phyloP scores from a whole-genome alignment of 2,797 vertebrate genomes.

The Chromis chromis region DNA sequence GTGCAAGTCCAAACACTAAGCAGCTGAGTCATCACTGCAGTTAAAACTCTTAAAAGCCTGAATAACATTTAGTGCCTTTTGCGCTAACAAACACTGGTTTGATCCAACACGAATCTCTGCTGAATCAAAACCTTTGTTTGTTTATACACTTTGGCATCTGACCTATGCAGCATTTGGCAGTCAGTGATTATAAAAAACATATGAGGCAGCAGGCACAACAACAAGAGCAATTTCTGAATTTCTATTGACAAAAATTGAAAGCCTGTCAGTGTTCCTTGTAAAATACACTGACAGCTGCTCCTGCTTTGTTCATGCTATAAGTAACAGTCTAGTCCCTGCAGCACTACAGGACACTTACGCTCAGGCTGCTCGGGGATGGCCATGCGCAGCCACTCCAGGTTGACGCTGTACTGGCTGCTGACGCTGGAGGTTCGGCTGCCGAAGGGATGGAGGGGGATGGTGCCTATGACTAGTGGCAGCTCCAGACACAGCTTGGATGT shows the following conservation, averaged over 20 bases:
- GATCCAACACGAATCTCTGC: constrained; percentile 16
- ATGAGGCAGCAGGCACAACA: background rate
- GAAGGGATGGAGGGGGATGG: constrained; percentile 92
- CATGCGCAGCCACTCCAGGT: constrained; percentile 91
- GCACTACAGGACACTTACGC: constrained; percentile 83
- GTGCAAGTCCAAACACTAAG: constrained; percentile 41
- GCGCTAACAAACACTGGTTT: constrained; percentile 21
- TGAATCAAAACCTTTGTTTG: constrained; percentile 25
- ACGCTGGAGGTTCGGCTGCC: constrained; percentile 93
- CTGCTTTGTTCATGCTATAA: background rate
- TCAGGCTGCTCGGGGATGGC: constrained; percentile 89
- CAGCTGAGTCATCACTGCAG: constrained; percentile 42
- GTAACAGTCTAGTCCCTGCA: background rate
- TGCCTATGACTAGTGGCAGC: constrained; percentile 95
- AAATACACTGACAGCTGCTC: background rate
- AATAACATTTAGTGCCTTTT: constrained; percentile 21
- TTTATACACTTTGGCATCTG: constrained; percentile 21
- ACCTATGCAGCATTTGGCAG: background rate
- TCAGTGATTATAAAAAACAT: constrained; percentile 15
- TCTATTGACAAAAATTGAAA: background rate
- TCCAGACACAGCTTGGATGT: constrained; percentile 93
- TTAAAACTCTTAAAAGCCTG: constrained; percentile 41
- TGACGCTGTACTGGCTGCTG: constrained; percentile 92
- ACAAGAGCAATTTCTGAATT: background rate
- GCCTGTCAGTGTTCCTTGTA: background rate